Evolutionary conservation across 2,797 vertebrate genomes (phyloP), one percentile per base, ranked within the genome.

Genomic region (Alfaro cultratus): DNA sequence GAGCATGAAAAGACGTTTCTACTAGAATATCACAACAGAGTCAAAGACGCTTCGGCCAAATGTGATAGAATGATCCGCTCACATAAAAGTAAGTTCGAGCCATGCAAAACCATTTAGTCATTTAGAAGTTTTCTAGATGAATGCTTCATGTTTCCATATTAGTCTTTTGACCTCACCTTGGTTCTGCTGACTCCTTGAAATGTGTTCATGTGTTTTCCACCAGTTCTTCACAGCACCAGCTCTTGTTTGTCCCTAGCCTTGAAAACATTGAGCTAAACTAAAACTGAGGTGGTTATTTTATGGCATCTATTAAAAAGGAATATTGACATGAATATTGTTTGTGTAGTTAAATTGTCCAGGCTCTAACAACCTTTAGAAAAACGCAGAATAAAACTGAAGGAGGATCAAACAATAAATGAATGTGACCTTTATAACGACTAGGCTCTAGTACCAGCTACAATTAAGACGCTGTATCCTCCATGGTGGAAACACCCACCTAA

Each of bases 1-100:
- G 98, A 99, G 86, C 98, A 99, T 23, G 98, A 99, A 94, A 97
- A 99, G 94, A 99, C 98, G 45, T 99, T 99, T 90, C 97, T 99
- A 92, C 95, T 99, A 90, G 98, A 99, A 85, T 99, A 99, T 91
- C 98, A 99, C 95, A 99, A 98, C 92, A 89, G 98, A 88, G 98
- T 99, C 72, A 99, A 99, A 94, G 98, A 99, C 81, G 95, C 98
- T 0, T 98, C 98, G 77, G 95, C 96, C 91, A 99, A 99, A 90
- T 99, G 97, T 72, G 98, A 99, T 94, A 95, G 97, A 91, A 99
- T 99, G 98, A 99, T 99, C 93, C 97, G 97, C 93, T 98, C 98
- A 1, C 98, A 99, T 95, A 99, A 99, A 96, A 98, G 98, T 99
- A 96, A 96, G 97, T 92, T 11, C n/a, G 1, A 12, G 23, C 2